phyloP scores from a whole-genome alignment of 2,113 vertebrate species.

The Dascyllus trimaculatus region DNA sequence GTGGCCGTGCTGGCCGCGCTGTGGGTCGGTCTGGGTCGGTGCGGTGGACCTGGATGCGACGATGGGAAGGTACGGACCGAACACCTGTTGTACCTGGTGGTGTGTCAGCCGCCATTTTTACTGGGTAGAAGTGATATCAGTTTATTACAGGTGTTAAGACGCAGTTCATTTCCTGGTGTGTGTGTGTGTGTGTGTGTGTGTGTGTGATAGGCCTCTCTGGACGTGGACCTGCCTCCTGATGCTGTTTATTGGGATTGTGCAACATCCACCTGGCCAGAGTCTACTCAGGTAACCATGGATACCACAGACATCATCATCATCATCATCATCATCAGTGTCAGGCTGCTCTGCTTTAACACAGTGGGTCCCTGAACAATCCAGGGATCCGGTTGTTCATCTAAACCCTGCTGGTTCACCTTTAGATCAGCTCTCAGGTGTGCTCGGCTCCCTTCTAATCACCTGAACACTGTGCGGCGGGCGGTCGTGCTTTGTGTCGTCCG shows the following conservation, averaged over 20 bases:
- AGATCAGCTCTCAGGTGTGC: neutral
- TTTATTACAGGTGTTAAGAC: too few relatives aligned
- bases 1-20: slow-evolving; percentile 61
- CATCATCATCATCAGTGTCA: neutral
- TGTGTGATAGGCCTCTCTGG: slow-evolving; percentile 55
- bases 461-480: too few relatives aligned
- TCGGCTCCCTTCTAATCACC: neutral
- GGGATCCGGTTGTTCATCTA: neutral
- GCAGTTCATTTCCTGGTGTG: neutral
- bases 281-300: slow-evolving; percentile 60
- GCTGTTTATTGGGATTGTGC: slow-evolving; percentile 43
- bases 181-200: slow-evolving; percentile 9
- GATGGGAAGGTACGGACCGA: slow-evolving; percentile 63
- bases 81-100: too few relatives aligned
- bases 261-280: slow-evolving; percentile 29
- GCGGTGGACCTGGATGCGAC: slow-evolving; percentile 54
- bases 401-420: neutral
- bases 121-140: too few relatives aligned
- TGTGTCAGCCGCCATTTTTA: slow-evolving; percentile 4
- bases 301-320: neutral
- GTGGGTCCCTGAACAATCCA: neutral
- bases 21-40: slow-evolving; percentile 47
- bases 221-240: slow-evolving; percentile 57
- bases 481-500: neutral
- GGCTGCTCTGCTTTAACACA: neutral